phyloP scores from a whole-genome alignment of 1,140 invertebrate species.

The Lerema accius region DNA sequence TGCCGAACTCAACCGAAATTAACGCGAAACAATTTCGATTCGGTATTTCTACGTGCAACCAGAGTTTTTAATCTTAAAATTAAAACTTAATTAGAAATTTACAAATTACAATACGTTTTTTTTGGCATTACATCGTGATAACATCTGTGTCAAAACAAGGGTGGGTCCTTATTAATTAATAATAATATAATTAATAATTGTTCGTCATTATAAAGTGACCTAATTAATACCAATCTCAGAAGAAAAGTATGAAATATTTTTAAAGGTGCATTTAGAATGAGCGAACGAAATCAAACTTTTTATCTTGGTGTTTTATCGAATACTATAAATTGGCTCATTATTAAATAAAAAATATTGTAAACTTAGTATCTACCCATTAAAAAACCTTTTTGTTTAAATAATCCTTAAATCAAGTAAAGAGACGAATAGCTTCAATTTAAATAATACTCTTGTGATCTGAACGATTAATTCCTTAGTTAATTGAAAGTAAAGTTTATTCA shows the following conservation, averaged over 20 bases:
- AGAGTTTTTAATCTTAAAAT: conserved; percentile 41
- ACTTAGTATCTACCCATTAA: no score
- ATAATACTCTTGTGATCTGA: no score
- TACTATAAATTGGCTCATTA: no score
- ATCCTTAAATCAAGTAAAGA: no score
- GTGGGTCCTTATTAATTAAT: conserved; percentile 10
- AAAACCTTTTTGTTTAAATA: no score
- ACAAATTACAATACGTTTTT: conserved; percentile 39
- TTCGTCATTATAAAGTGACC: background rate
- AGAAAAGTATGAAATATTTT: background rate
- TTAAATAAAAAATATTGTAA: no score
- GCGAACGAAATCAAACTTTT: no score
- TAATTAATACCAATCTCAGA: conserved; percentile 1
- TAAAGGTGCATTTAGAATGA: background rate
- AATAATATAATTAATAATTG: conserved; percentile 15
- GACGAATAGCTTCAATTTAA: no score
- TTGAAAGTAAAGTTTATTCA: no score
- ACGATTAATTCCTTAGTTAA: no score
- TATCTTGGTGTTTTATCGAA: no score
- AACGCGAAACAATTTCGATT: conserved; percentile 28
- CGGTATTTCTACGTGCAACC: conserved; percentile 66
- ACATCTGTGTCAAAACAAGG: background rate
- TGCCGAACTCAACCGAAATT: conserved; percentile 26
- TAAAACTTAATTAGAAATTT: conserved; percentile 47
- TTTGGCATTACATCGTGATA: conserved; percentile 53